phyloP scores from a whole-genome alignment of 2,888 invertebrate species.

The Pachycephus smyrnensis region DNA sequence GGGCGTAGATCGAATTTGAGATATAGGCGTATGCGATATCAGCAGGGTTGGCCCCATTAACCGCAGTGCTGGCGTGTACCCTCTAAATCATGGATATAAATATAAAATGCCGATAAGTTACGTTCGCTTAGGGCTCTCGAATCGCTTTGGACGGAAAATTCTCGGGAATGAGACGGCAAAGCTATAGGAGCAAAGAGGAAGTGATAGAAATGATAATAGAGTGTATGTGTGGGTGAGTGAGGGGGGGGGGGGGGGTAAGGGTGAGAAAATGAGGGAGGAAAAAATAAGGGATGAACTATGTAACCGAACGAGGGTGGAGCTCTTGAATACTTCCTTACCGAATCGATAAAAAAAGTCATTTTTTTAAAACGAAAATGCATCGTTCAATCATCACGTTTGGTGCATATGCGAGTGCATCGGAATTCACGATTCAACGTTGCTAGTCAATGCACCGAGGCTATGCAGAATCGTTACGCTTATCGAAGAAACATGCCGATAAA shows the following conservation, averaged over 20 bases:
- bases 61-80: not conserved
- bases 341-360: not conserved
- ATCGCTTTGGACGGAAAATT: not conserved
- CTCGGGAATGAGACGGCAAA: not conserved
- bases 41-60: not conserved
- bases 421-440: not conserved
- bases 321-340: not conserved
- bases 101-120: constrained; percentile 9
- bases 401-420: not conserved
- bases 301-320: not conserved
- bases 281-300: not conserved
- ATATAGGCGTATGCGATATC: not conserved
- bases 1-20: not conserved
- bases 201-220: not conserved
- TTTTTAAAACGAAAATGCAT: not conserved
- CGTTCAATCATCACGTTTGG: not conserved
- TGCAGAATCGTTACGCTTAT: not conserved
- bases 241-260: not conserved
- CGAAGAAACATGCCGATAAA: not conserved
- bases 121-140: not conserved
- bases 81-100: constrained; percentile 8
- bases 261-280: not conserved
- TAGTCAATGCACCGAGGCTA: not conserved
- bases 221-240: not conserved
- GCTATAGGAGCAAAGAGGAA: not conserved